Conservation (phyloP, 2,113 vertebrate species). For the Nibea albiflora region DNA sequence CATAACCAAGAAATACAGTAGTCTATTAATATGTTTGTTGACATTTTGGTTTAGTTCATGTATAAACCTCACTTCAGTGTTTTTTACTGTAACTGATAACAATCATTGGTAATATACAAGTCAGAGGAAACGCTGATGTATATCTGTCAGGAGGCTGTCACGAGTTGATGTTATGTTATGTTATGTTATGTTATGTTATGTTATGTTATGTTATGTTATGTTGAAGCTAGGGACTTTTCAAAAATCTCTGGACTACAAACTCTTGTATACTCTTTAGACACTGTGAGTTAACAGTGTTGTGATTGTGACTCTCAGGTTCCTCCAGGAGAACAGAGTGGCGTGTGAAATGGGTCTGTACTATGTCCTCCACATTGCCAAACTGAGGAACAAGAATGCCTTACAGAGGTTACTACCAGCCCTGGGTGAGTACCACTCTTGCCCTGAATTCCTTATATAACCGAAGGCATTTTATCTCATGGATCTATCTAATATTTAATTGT, state of each 20-base stretch:
- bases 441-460: not conserved
- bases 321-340: constrained; percentile 95
- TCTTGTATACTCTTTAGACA: no score
- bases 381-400: constrained; percentile 95
- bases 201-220: no score
- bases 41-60: no score
- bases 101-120: no score
- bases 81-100: no score
- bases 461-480: no score
- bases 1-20: not conserved
- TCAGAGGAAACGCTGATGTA: not conserved
- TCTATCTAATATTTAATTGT: no score
- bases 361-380: constrained; percentile 93
- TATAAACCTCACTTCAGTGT: no score
- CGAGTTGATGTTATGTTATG: not conserved
- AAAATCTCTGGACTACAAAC: not conserved
- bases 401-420: constrained; percentile 92
- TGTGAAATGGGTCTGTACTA: constrained; percentile 98
- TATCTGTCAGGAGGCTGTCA: not conserved
- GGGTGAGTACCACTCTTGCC: constrained; percentile 80
- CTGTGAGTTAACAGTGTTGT: not conserved
- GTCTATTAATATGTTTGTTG: not conserved
- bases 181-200: no score
- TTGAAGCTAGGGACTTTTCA: not conserved
- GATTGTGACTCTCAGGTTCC: constrained; percentile 82